Evolutionary conservation across 2,888 invertebrate species (phyloP), one percentile per base, ranked within the genome.

Genomic region (Drosophila emarginata): DNA sequence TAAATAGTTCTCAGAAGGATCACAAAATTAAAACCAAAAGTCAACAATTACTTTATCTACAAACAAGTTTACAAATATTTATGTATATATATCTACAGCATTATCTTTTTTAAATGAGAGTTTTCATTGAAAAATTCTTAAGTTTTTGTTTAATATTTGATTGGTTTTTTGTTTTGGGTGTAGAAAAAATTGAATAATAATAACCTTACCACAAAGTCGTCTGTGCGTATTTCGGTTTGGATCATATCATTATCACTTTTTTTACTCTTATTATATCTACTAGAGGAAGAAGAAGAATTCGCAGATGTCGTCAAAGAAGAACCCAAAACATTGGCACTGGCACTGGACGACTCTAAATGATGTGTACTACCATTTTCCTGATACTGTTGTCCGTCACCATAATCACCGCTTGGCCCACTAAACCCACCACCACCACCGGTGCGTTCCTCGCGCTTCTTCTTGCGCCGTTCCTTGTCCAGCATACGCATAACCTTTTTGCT

Each of bases 401-500:
- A 18, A 18, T 11, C 45, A 45, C 18, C 18, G 14, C 18, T 21
- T 9, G 45, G 18, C 11, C 45, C 45, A 36, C 72, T 72, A 28
- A 23, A 51, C 11, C 61, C 63, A 37, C 74, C 77, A 12, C 67
- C 37, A 26, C 57, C 70, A 26, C 84, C 88, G 53, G 84, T 82
- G 18, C 87, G 88, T 59, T 90, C 91, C 74, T 89, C 85, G 28
- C 88, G 83, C 78, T 90, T 89, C 80, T 90, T 91, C 65, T 91
- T 91, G 7, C 91, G 89, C 64, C 95, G 94, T 90, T 97, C 96
- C 91, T 95, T 96, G 89, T 97, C 96, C 88, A 96, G 93, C 90
- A 96, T 95, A 90, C 96, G 96, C 93, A 97, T 96, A 63, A 98
- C 94, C 91, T 96, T 95, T 92, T 97, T 96, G 92, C 98, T 98